Evolutionary conservation across 2,888 invertebrate genomes (phyloP).

Genomic region (Oscheius onirici): DNA sequence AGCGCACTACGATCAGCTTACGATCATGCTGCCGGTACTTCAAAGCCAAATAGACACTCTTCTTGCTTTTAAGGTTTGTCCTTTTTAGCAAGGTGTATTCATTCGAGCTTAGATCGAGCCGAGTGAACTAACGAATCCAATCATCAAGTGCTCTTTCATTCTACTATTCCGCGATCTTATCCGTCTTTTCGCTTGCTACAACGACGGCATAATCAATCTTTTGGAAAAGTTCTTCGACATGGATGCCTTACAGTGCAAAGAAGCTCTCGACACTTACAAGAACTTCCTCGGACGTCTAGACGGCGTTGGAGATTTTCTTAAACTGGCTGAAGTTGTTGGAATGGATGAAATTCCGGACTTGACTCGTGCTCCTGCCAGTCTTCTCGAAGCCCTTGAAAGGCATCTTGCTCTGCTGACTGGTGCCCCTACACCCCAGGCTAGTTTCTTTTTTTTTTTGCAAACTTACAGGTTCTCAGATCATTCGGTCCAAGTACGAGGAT

Average conservation of each 20-base stretch:
- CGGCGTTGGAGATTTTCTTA: constrained; percentile 95
- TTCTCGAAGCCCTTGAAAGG: constrained; percentile 94
- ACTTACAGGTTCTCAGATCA: background rate
- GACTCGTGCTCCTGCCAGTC: constrained; percentile 94
- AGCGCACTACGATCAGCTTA: constrained; percentile 94
- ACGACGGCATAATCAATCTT: constrained; percentile 79
- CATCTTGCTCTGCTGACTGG: constrained; percentile 93
- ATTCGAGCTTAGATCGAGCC: constrained; percentile 75
- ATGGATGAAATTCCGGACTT: constrained; percentile 98
- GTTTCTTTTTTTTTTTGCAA: background rate
- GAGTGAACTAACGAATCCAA: constrained; percentile 95
- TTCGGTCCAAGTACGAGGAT: constrained; percentile 22
- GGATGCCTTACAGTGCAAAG: constrained; percentile 98
- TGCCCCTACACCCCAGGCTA: constrained; percentile 60
- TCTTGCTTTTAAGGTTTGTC: constrained; percentile 87
- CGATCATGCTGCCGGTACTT: constrained; percentile 93
- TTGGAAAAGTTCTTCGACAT: constrained; percentile 97
- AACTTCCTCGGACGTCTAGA: constrained; percentile 97
- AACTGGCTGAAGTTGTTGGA: constrained; percentile 86
- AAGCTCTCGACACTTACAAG: constrained; percentile 97
- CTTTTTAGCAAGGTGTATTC: background rate
- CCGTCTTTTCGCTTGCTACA: constrained; percentile 97
- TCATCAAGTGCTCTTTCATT: constrained; percentile 99
- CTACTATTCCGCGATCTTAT: constrained; percentile 98
- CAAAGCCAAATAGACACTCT: constrained; percentile 94